phyloP scores from a whole-genome alignment of 2,888 invertebrate species.

The Drosophila robusta region DNA sequence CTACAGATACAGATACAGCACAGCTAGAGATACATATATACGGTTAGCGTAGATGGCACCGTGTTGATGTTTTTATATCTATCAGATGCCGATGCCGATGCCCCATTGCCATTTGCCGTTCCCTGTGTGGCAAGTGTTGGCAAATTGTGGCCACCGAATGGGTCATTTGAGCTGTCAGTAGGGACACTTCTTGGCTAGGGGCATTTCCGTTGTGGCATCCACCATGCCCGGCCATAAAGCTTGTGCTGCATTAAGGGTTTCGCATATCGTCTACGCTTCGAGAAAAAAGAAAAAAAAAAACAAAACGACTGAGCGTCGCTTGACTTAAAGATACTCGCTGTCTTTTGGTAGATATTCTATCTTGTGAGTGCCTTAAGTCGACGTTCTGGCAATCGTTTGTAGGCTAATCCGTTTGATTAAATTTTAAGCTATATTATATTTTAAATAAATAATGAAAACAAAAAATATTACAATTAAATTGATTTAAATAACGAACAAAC shows the following conservation, averaged over 20 bases:
- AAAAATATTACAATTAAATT: too few relatives aligned
- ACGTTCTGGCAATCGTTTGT: too few relatives aligned
- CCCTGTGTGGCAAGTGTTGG: constrained; percentile 37
- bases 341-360: neutral
- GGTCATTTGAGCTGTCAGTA: constrained; percentile 60
- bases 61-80: constrained; percentile 77
- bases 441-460: too few relatives aligned
- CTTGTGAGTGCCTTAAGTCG: neutral
- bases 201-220: constrained; percentile 46
- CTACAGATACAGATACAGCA: constrained; percentile 9
- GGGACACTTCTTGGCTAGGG: constrained; percentile 48
- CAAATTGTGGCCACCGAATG: constrained; percentile 59
- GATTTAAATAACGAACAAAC: too few relatives aligned
- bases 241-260: constrained; percentile 15
- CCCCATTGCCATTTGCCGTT: constrained; percentile 19
- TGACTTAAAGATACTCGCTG: neutral
- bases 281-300: neutral
- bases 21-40: constrained; percentile 16
- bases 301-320: neutral
- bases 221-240: constrained; percentile 28
- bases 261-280: neutral
- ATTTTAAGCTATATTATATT: too few relatives aligned
- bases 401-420: too few relatives aligned
- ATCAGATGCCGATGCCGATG: constrained; percentile 62
- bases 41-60: constrained; percentile 41